Evolutionary conservation across 1,140 invertebrate species (phyloP).

Genomic region (Drosophila tani): DNA sequence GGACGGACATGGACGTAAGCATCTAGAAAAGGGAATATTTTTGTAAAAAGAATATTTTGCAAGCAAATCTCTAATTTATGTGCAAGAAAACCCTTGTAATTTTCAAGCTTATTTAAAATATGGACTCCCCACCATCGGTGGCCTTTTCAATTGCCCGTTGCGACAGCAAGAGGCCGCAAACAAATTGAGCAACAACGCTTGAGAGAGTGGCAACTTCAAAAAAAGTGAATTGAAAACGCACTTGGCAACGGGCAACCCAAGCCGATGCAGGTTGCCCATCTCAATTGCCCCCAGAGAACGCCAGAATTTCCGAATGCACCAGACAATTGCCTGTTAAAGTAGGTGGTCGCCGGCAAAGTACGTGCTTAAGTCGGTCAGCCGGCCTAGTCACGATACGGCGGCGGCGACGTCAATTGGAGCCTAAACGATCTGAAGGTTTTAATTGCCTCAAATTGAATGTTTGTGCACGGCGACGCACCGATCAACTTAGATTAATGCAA

Average conservation of each 20-base stretch:
- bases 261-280: conserved; percentile 24
- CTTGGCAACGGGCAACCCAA: conserved; percentile 47
- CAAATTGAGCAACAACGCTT: conserved; percentile 50
- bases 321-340: conserved; percentile 67
- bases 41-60: too few species aligned
- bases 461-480: conserved; percentile 67
- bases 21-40: background rate
- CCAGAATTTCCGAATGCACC: conserved; percentile 31
- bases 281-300: conserved; percentile 25
- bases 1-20: conserved; percentile 62
- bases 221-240: conserved; percentile 37
- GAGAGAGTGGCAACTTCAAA: conserved; percentile 43
- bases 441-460: conserved; percentile 79
- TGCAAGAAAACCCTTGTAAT: background rate
- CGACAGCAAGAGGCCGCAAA: conserved; percentile 52
- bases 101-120: background rate
- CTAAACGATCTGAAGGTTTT: conserved; percentile 80
- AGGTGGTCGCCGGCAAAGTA: conserved; percentile 57
- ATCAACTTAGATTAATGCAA: conserved; percentile 64
- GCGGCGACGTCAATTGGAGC: conserved; percentile 67
- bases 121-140: background rate
- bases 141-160: conserved; percentile 35
- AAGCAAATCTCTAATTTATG: background rate
- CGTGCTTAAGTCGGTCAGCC: conserved; percentile 66
- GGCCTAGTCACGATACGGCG: conserved; percentile 51